phyloP scores from a whole-genome alignment of 2,113 vertebrate species.

The Agelaius tricolor region DNA sequence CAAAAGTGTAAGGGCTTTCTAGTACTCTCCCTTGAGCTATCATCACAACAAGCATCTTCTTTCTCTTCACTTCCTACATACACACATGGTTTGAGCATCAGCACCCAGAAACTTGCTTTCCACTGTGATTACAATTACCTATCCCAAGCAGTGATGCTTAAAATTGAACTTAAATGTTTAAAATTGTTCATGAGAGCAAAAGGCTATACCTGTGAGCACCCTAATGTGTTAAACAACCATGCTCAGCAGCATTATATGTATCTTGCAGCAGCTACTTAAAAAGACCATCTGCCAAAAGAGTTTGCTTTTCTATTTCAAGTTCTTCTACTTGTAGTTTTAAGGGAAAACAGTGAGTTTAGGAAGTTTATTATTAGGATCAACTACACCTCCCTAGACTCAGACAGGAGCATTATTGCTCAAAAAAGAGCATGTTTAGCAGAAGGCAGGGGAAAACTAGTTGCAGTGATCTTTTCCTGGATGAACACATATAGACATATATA shows the following conservation, averaged over 20 bases:
- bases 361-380: conserved; percentile 22
- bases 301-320: conserved; percentile 54
- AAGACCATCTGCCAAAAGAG: conserved; percentile 70
- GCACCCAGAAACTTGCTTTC: conserved; percentile 57
- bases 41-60: conserved; percentile 11
- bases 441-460: background rate
- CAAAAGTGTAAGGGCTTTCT: conserved; percentile 43
- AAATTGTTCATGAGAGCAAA: conserved; percentile 70
- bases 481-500: background rate
- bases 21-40: conserved; percentile 54
- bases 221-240: conserved; percentile 75
- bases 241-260: conserved; percentile 50
- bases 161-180: conserved; percentile 71
- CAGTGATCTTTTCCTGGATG: background rate
- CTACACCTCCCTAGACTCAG: background rate
- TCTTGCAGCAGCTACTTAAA: conserved; percentile 58
- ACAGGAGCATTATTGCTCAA: background rate
- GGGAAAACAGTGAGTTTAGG: conserved; percentile 41
- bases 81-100: conserved; percentile 4
- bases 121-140: conserved; percentile 67
- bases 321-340: conserved; percentile 57
- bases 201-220: conserved; percentile 70
- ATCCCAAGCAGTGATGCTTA: conserved; percentile 74
- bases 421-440: background rate
- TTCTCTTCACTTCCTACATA: background rate